Evolutionary conservation across 2,888 invertebrate species (phyloP).

Genomic region (Thecocarcelia acutangulata): DNA sequence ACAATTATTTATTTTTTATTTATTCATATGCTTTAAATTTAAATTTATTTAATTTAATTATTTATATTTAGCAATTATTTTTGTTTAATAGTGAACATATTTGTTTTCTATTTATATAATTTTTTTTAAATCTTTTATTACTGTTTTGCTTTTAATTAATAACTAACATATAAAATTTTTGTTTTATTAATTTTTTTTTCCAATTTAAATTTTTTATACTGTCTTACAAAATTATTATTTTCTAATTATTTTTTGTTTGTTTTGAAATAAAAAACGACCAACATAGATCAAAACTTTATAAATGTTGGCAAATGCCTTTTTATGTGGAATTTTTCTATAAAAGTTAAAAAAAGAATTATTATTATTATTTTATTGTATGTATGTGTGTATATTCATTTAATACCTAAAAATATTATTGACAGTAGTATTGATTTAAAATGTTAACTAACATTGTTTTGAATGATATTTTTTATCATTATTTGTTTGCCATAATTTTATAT

Average conservation of each 20-base stretch:
- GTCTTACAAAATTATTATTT: not conserved
- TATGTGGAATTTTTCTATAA: too few relatives aligned
- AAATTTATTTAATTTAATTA: not conserved
- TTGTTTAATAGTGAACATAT: not conserved
- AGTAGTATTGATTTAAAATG: constrained; percentile 66
- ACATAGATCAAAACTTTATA: too few relatives aligned
- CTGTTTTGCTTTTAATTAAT: not conserved
- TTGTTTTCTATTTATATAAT: not conserved
- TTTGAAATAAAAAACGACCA: too few relatives aligned
- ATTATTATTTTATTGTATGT: constrained; percentile 1
- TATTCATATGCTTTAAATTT: not conserved
- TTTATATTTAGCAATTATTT: constrained; percentile 39
- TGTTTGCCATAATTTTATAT: too few relatives aligned
- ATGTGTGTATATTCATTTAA: not conserved
- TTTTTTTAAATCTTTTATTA: not conserved
- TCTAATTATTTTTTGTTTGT: not conserved
- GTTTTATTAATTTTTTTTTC: too few relatives aligned
- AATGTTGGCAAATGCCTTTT: too few relatives aligned
- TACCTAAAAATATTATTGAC: constrained; percentile 67
- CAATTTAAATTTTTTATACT: too few relatives aligned
- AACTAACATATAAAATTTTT: not conserved
- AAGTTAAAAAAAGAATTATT: constrained; percentile 13
- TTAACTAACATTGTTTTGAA: constrained; percentile 62
- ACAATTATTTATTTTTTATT: constrained; percentile 50
- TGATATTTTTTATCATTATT: constrained; percentile 6